Percentiles rank a stretch among this genome's conserved stretches.
These are phyloP conservation scores for Nemotelus pantherinus DNA, from an alignment of 2,888 invertebrate species.

Conservation along the genomic window DNA sequence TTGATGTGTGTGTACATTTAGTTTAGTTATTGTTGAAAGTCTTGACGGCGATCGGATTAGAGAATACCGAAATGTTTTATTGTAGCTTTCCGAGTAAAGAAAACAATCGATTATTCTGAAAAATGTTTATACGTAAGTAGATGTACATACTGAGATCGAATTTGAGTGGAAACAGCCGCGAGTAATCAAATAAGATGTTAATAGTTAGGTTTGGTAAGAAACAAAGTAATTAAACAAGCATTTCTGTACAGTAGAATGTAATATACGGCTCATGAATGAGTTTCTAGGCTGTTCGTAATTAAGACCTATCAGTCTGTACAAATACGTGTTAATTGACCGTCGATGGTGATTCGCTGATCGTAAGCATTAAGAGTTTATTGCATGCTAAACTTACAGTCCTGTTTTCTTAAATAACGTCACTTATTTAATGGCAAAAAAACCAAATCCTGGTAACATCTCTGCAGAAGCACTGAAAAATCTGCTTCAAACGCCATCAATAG, in stretches of 20 bases:
- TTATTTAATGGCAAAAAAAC: too few species aligned
- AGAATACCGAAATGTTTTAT: constrained; percentile 8
- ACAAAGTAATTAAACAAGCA: neutral
- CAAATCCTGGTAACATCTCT: too few species aligned
- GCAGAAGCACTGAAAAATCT: too few species aligned
- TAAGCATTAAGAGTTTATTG: constrained; percentile 22
- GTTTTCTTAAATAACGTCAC: too few species aligned
- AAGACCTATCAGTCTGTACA: constrained; percentile 23
- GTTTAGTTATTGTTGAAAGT: neutral
- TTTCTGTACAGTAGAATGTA: constrained; percentile 18
- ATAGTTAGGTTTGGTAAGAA: too few species aligned
- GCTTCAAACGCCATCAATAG: too few species aligned
- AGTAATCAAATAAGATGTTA: too few species aligned
- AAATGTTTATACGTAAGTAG: too few species aligned
- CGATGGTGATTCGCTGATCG: constrained; percentile 13
- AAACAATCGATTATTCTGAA: too few species aligned
- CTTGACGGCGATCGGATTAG: constrained; percentile 5
- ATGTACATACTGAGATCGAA: too few species aligned
- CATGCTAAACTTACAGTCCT: neutral
- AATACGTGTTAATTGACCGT: neutral
- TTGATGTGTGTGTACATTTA: neutral
- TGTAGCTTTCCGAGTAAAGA: constrained; percentile 15
- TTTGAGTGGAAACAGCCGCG: too few species aligned
- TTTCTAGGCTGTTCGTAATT: neutral
- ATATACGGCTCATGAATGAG: neutral